phyloP scores from a whole-genome alignment of 1,140 invertebrate species.

The Paraescarpia echinospica region DNA sequence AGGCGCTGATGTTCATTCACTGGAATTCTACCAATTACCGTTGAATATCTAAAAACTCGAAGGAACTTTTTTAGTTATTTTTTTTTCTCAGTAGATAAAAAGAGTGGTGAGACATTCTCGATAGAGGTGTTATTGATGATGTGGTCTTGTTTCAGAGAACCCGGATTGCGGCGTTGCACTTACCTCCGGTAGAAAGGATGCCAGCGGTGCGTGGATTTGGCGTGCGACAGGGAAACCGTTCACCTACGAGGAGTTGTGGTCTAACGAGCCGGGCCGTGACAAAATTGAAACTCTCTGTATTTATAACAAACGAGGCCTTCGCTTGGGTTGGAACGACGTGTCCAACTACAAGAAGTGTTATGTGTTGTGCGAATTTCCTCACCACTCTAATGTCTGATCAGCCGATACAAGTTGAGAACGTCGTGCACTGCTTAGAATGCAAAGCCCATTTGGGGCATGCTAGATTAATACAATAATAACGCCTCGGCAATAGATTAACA shows the following conservation, averaged over 20 bases:
- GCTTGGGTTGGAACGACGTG: background rate
- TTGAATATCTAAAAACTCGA: no score
- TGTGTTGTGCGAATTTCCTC: background rate
- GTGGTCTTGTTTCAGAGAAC: background rate
- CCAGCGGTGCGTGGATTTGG: background rate
- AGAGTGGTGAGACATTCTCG: no score
- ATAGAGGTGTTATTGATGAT: no score
- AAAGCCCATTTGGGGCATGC: no score
- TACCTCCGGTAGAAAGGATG: background rate
- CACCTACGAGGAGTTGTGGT: background rate
- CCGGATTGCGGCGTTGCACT: no score
- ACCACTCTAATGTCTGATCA: background rate
- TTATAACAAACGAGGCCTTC: background rate
- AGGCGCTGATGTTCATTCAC: no score
- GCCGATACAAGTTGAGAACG: no score
- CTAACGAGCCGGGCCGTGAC: background rate
- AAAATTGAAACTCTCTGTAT: background rate
- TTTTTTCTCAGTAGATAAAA: no score
- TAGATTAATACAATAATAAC: no score
- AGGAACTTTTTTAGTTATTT: no score
- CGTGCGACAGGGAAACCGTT: background rate
- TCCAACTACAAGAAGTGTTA: background rate
- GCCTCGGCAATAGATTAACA: no score
- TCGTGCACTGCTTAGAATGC: background rate
- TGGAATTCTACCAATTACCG: no score